Base-by-base conservation (phyloP, 64 coral and sea anemone genomes). In the Stichodactyla helianthus region DNA sequence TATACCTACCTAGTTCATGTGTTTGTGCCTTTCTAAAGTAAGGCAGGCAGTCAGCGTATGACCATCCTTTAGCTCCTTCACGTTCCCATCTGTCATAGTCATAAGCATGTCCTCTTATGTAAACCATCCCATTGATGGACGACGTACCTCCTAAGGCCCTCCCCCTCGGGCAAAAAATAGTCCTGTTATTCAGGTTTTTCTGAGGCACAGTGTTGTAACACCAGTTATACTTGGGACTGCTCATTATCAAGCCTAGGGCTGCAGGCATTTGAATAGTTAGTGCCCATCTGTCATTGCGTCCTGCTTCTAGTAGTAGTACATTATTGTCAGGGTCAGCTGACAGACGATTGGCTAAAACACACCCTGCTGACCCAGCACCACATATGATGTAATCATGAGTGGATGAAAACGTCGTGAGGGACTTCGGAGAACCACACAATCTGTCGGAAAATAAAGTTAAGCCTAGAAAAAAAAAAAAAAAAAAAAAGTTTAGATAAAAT, bases 101-200 rank as follows among this genome's bases (percentile, higher is more conserved):
- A 86, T 67, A 95, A 25, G 93, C 93, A 91, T 95, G 93, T 68
- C 93, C 93, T 50, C 93, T 84, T n/a, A 91, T 88, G 54, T 91
- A 89, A 13, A 95, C 90, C 89, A 95, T 95, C 9, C 60, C 89
- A 86, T 92, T 92, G 7, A 95, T 59, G 19, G 89, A 95, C 20
- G 93, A 95, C 22, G 93, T 89, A 17, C 93, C 89, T 71, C 93
- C 93, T 77, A 89, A 71, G 5, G 89, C 87, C 54, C 87, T 70
- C 78, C 93, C 93, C 76, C 93, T 82, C 12, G 93, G 93, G 58
- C 90, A 91, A 19, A 92, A 95, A 19, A 95, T 86, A 5, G 64
- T 55, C 77, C 89, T 95, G 62, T 25, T 76, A 31, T 76, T 76
- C 10, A 76, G 70, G 27, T 76, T 16, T 76, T 76, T 76, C 70